phyloP scores from a whole-genome alignment of 2,797 vertebrate species.

The Rhynchonycteris naso region DNA sequence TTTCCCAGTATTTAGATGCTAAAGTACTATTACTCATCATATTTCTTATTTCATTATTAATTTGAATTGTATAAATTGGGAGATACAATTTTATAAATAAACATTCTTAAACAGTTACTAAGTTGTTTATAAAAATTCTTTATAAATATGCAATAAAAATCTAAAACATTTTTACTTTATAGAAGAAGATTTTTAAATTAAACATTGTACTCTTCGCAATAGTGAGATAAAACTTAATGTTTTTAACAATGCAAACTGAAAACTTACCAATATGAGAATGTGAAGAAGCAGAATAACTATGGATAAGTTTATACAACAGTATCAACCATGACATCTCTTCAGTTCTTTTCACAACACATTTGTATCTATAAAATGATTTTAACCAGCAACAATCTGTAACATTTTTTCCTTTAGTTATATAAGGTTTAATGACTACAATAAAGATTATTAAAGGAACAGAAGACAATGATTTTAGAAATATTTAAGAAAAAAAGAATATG shows the following conservation, averaged over 20 bases:
- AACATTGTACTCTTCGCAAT: neutral
- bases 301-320: neutral
- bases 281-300: neutral
- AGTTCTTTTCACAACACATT: neutral
- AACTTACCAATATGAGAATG: neutral
- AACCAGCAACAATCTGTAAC: neutral
- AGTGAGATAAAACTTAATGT: slow-evolving; percentile 21
- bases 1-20: neutral
- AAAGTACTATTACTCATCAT: neutral
- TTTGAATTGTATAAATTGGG: slow-evolving; percentile 46
- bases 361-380: neutral
- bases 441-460: neutral
- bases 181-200: slow-evolving; percentile 20
- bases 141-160: slow-evolving; percentile 13
- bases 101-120: neutral
- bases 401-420: neutral
- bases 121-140: slow-evolving; percentile 2
- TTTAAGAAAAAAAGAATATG: neutral
- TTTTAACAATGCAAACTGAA: neutral
- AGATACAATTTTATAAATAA: neutral
- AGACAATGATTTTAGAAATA: neutral
- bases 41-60: neutral
- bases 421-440: neutral
- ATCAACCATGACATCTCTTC: neutral
- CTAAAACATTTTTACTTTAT: neutral